Evolutionary conservation across 2,888 invertebrate genomes (phyloP).

Genomic region (Calameuta idolon): DNA sequence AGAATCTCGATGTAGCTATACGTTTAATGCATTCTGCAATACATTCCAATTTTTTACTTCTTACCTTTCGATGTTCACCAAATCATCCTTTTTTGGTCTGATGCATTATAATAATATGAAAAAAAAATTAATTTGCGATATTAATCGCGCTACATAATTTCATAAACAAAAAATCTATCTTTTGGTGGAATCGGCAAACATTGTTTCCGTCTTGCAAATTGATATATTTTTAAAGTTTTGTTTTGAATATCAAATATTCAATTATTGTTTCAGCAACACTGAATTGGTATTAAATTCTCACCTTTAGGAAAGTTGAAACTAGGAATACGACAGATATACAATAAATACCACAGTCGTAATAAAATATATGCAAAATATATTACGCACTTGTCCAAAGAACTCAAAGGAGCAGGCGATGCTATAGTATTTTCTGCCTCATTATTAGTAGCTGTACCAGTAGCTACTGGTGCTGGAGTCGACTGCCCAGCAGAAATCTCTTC

Average conservation of each 20-base stretch:
- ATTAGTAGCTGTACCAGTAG: conserved; percentile 52
- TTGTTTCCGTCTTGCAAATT: background rate
- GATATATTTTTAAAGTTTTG: background rate
- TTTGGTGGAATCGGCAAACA: background rate
- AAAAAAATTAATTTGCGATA: conserved; percentile 23
- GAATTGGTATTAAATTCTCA: conserved; percentile 1
- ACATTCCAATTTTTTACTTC: conserved; percentile 30
- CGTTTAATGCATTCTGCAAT: background rate
- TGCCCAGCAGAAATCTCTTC: conserved; percentile 76
- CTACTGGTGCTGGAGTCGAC: conserved; percentile 56
- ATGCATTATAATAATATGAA: conserved; percentile 52
- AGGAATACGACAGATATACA: conserved; percentile 5
- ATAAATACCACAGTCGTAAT: background rate
- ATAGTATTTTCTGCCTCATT: conserved; percentile 65
- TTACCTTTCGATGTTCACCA: conserved; percentile 64
- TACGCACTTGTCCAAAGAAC: conserved; percentile 72
- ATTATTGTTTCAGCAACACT: conserved; percentile 7
- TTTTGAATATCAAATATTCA: conserved; percentile 9
- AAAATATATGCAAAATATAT: background rate
- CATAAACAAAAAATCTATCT: background rate
- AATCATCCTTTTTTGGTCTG: conserved; percentile 62
- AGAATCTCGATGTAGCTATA: background rate
- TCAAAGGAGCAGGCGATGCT: conserved; percentile 68
- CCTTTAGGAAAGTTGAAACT: background rate
- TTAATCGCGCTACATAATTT: background rate